Evolutionary conservation across 2,888 invertebrate species (phyloP).

Genomic region (Malthinus flaveolus): DNA sequence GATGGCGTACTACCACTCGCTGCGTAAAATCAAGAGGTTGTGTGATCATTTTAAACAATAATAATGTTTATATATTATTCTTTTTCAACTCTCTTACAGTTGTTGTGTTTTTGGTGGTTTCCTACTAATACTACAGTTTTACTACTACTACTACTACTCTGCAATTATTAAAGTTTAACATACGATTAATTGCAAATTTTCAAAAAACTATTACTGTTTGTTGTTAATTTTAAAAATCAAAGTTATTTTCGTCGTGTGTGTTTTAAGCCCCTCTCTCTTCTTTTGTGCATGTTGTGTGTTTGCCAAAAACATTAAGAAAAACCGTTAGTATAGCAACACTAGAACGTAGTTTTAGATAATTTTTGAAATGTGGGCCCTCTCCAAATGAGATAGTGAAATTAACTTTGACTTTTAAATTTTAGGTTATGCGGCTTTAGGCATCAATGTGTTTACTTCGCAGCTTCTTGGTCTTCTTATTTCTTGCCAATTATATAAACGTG

Average conservation of each 20-base stretch:
- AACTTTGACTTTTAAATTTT: slow-evolving; percentile 19
- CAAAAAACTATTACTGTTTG: slow-evolving; percentile 10
- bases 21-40: slow-evolving; percentile 88
- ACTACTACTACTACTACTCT: slow-evolving; percentile 19
- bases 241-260: slow-evolving; percentile 8
- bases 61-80: slow-evolving; percentile 16
- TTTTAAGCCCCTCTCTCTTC: background rate
- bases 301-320: background rate
- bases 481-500: slow-evolving; percentile 4
- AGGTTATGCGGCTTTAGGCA: slow-evolving; percentile 20
- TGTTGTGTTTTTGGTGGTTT: slow-evolving; percentile 33
- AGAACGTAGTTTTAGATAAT: background rate
- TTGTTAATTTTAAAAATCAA: slow-evolving; percentile 18
- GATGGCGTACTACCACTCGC: slow-evolving; percentile 87
- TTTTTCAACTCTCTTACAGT: slow-evolving; percentile 32
- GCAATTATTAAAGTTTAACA: slow-evolving; percentile 8
- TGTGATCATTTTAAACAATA: slow-evolving; percentile 23
- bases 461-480: slow-evolving; percentile 10
- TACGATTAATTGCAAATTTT: slow-evolving; percentile 20
- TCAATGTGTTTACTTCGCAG: slow-evolving; percentile 8
- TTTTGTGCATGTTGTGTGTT: background rate
- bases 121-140: slow-evolving; percentile 20
- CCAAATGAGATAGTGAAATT: background rate
- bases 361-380: too few species aligned
- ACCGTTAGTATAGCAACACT: background rate